These are phyloP conservation scores for Catocala fraxini DNA, from an alignment of 2,888 invertebrate species.

Conservation along the genomic window DNA sequence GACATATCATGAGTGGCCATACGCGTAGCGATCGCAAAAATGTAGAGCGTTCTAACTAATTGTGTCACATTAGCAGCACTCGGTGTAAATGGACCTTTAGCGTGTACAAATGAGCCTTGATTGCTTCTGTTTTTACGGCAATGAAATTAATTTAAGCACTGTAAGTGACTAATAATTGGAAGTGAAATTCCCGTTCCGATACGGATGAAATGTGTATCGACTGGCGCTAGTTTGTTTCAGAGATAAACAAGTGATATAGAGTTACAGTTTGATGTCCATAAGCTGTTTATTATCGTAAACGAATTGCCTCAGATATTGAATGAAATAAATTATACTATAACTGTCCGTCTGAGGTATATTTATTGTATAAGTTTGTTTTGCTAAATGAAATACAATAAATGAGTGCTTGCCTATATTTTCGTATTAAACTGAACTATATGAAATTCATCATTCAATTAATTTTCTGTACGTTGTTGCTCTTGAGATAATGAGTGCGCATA, in stretches of 20 bases:
- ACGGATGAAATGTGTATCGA: conserved; percentile 7
- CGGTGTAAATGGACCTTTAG: conserved; percentile 57
- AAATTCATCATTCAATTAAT: too few species aligned
- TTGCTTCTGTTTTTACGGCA: conserved; percentile 39
- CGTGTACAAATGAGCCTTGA: conserved; percentile 55
- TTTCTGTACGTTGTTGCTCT: too few species aligned
- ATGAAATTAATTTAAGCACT: conserved; percentile 31
- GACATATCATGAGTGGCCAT: conserved; percentile 31
- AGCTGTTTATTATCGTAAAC: not conserved
- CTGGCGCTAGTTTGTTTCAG: not conserved
- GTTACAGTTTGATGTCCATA: not conserved
- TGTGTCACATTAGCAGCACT: conserved; percentile 51
- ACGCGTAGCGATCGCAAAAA: conserved; percentile 52
- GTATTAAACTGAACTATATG: too few species aligned
- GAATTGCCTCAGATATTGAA: conserved; percentile 2
- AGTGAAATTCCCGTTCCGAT: conserved; percentile 23
- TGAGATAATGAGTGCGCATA: too few species aligned
- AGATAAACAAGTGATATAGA: not conserved
- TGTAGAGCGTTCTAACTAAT: conserved; percentile 52
- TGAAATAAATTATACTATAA: not conserved
- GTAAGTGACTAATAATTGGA: conserved; percentile 33
- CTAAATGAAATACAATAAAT: too few species aligned
- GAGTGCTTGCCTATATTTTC: too few species aligned
- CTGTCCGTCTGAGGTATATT: too few species aligned
- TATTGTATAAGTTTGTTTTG: too few species aligned